Conservation (phyloP, 2,797 vertebrate species). For the Limosa lapponica region DNA sequence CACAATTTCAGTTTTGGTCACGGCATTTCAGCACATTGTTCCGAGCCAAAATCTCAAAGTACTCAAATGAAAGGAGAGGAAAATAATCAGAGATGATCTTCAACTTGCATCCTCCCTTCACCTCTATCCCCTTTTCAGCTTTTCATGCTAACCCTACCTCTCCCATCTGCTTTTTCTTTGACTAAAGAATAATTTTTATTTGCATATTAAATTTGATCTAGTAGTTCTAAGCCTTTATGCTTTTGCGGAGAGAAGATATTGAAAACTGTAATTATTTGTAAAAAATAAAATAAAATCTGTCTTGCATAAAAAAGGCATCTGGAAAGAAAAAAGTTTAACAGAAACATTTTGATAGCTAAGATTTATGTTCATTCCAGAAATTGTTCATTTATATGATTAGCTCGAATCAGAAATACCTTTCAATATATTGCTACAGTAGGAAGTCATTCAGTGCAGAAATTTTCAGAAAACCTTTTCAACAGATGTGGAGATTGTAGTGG, state of each 20-base stretch:
- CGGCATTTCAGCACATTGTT: not conserved
- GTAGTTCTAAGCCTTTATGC: not conserved
- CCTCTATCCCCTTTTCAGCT: fast-evolving
- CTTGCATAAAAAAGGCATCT: not conserved
- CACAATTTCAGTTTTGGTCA: conserved; percentile 25
- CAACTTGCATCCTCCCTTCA: not conserved
- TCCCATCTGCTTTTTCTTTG: not conserved
- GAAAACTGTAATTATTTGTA: not conserved
- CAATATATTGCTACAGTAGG: not conserved
- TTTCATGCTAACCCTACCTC: not conserved
- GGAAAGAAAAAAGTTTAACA: not conserved
- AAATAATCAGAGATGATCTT: not conserved
- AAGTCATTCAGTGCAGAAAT: not conserved
- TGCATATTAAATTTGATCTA: not conserved
- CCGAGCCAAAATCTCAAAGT: conserved; percentile 1
- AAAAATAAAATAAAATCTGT: not conserved
- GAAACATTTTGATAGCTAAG: not conserved
- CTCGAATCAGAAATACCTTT: not conserved
- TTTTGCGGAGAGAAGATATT: not conserved
- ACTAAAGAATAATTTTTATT: not conserved
- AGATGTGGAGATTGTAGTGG: not conserved
- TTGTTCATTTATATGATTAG: fast-evolving
- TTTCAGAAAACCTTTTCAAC: not conserved
- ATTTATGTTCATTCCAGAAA: not conserved
- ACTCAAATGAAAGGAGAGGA: not conserved